Evolutionary conservation across 35 echinoderm and acorn worm genomes (phyloP).

Genomic region (Anneissia japonica): DNA sequence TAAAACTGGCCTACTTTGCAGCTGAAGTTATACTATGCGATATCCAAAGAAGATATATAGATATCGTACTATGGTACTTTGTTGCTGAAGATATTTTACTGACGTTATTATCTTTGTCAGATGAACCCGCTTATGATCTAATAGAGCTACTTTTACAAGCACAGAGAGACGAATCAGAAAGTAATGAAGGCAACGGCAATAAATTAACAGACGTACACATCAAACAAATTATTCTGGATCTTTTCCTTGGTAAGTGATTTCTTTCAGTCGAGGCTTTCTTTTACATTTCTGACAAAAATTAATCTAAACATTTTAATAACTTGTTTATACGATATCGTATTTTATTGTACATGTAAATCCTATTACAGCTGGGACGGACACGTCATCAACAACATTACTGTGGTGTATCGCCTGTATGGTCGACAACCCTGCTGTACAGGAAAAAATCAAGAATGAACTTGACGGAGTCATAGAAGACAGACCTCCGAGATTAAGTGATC

Average conservation of each 20-base stretch:
- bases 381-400: conserved; percentile 37
- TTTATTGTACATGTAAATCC: background rate
- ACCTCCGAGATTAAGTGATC: background rate
- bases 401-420: conserved; percentile 63
- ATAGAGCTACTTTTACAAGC: conserved; percentile 6
- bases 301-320: background rate
- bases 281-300: background rate
- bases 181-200: background rate
- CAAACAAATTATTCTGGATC: conserved; percentile 13
- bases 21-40: too few species aligned
- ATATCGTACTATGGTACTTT: background rate
- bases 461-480: conserved; percentile 49
- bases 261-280: background rate
- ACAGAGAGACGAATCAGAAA: background rate
- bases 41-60: too few species aligned
- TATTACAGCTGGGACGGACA: conserved; percentile 52
- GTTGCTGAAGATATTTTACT: background rate
- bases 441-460: conserved; percentile 54
- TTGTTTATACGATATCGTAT: background rate
- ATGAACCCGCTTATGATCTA: background rate
- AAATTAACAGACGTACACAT: conserved; percentile 26
- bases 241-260: conserved; percentile 22
- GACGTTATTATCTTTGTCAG: background rate
- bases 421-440: conserved; percentile 54
- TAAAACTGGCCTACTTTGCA: too few species aligned